Percentiles rank a stretch among this genome's conserved stretches.
Evolutionary conservation across 2,797 vertebrate genomes (phyloP).

Genomic region (Miichthys miiuy): DNA sequence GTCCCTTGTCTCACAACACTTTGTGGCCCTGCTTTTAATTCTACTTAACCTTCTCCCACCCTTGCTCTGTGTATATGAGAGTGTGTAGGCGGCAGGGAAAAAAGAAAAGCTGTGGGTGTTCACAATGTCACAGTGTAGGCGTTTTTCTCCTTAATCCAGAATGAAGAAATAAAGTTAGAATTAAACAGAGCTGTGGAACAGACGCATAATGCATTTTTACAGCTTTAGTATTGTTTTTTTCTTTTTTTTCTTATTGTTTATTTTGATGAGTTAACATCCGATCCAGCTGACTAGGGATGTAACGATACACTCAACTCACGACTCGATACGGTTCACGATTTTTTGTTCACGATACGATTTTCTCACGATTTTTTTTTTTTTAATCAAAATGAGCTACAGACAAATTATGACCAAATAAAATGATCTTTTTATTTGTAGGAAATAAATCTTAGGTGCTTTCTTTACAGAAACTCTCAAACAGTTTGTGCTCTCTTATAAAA

Average conservation of each 20-base stretch:
- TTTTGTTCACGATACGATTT: no score
- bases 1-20: slow-evolving; percentile 22
- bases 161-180: slow-evolving; percentile 8
- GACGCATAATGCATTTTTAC: not conserved
- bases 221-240: not conserved
- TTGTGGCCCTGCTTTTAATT: slow-evolving; percentile 45
- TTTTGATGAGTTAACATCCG: not conserved
- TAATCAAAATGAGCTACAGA: no score
- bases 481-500: no score
- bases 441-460: no score
- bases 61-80: slow-evolving; percentile 1
- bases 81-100: slow-evolving; percentile 36
- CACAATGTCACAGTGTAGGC: slow-evolving; percentile 46
- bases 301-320: no score
- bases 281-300: not conserved
- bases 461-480: no score
- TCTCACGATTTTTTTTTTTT: no score
- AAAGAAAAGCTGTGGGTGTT: slow-evolving; percentile 40
- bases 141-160: slow-evolving; percentile 27
- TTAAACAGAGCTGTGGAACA: not conserved
- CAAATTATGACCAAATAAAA: no score
- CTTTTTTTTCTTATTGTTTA: not conserved
- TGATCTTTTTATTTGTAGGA: no score
- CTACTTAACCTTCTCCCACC: slow-evolving; percentile 50
- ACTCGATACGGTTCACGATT: no score